Evolutionary conservation across 2,888 invertebrate species (phyloP).

Genomic region (Cryptus viduatorius): DNA sequence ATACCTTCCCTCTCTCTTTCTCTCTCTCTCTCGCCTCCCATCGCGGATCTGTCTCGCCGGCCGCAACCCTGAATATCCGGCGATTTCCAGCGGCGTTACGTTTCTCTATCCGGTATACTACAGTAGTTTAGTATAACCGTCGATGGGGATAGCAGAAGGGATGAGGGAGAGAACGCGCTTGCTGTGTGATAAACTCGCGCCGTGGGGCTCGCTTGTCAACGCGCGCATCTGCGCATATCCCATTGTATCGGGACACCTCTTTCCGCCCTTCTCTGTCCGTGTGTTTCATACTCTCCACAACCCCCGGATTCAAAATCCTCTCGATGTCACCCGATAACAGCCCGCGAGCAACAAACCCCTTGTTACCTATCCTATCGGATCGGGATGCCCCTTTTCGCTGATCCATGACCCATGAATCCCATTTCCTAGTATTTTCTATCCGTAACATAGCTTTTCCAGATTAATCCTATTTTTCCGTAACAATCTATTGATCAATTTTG

Average conservation of each 20-base stretch:
- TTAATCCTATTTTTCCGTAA: background rate
- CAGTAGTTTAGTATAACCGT: constrained; percentile 21
- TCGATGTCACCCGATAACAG: constrained; percentile 76
- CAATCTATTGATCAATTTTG: background rate
- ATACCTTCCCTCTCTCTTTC: constrained; percentile 35
- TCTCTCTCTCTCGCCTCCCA: constrained; percentile 20
- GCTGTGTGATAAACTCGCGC: constrained; percentile 79
- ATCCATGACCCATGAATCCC: constrained; percentile 7
- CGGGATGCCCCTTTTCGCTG: constrained; percentile 48
- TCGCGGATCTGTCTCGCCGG: constrained; percentile 37
- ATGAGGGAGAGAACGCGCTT: constrained; percentile 61
- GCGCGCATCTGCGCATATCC: constrained; percentile 66
- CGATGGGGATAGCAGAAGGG: constrained; percentile 32
- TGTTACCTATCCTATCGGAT: constrained; percentile 77
- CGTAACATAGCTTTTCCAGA: background rate
- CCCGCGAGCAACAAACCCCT: constrained; percentile 72
- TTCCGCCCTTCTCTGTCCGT: background rate
- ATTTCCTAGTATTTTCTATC: constrained; percentile 19
- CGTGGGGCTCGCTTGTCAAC: constrained; percentile 82
- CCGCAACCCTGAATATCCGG: constrained; percentile 71
- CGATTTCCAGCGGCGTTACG: constrained; percentile 60
- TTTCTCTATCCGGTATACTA: constrained; percentile 50
- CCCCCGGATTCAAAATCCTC: constrained; percentile 12
- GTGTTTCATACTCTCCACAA: background rate
- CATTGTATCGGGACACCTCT: background rate